phyloP scores from a whole-genome alignment of 2,113 vertebrate species.

The Sclerurus mexicanus region DNA sequence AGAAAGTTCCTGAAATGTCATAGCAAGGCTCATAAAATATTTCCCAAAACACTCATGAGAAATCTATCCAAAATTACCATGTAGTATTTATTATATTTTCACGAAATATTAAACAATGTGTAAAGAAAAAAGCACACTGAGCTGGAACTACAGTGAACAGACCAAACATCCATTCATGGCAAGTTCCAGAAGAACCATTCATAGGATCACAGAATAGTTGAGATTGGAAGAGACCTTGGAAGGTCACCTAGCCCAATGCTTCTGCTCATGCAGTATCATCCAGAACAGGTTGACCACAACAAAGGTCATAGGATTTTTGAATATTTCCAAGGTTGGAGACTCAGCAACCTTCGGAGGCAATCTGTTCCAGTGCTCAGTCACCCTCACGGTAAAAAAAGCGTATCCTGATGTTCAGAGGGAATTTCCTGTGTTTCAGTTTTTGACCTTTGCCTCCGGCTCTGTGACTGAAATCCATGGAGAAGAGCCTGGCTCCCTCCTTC shows the following conservation, averaged over 20 bases:
- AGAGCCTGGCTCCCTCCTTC: not conserved
- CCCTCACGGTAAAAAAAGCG: not conserved
- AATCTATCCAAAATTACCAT: not conserved
- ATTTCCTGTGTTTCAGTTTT: not conserved
- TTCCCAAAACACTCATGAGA: not conserved
- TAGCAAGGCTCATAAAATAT: not conserved
- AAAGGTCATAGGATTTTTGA: not conserved
- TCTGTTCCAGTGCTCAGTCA: not conserved
- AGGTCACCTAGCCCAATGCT: not conserved
- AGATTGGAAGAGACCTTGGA: not conserved
- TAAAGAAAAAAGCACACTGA: not conserved
- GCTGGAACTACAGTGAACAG: not conserved
- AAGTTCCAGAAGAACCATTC: not conserved
- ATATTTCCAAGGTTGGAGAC: not conserved
- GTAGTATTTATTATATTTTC: not conserved
- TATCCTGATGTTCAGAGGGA: not conserved
- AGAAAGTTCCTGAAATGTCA: not conserved
- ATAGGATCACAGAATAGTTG: not conserved
- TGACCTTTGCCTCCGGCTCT: not conserved
- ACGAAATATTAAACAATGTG: not conserved
- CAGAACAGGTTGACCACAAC: not conserved
- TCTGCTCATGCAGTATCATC: not conserved
- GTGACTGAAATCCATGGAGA: not conserved
- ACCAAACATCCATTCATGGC: not conserved
- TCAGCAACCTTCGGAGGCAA: not conserved